Evolutionary conservation across 2,888 invertebrate species (phyloP), one percentile per base, ranked within the genome.

Genomic region (Azorinus chamasolen): DNA sequence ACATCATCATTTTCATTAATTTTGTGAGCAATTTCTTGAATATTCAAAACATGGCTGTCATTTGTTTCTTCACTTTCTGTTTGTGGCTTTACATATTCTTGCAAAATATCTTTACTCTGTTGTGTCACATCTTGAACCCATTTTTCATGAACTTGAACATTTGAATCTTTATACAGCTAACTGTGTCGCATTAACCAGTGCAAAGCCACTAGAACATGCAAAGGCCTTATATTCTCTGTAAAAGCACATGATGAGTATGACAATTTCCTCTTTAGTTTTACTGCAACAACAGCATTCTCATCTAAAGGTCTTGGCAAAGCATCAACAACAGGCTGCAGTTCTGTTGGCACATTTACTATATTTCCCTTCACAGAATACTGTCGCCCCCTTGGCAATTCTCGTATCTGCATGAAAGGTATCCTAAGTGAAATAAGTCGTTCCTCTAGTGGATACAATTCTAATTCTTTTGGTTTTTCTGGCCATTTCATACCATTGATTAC

Each of bases 321-420:
- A 32, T 32, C 32, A 18, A 32, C 32, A 32, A 54, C 77, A 54
- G 77, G 74, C 32, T 77, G 77, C 4, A 82, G 62, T 62, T 84
- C 78, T 43, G 72, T 66, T 22, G 84, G 84, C 14, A 80, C 78
- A 80, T 82, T 79, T 5, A 83, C 27, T 39, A 63, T 53, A 63
- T 81, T 80, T 54, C 83, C 80, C 61, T 62, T 65, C 8, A 79
- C 48, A 43, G 74, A 75, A 12, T 70, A 53, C 51, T 83, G 83
- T 4, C 71, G 48, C 46, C 78, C 78, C 61, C 71, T 58, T 24
- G 43, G 32, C 32, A 32, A 32, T 10, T 32, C 32, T 32, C 32
- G 4, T 10, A 32, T 32, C 32, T 32, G 32, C 32, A 32, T 32
- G 48, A 78, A 78, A 20, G 76, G 74, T 58, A 78, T 78, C 43